Evolutionary conservation across 2,113 vertebrate species (phyloP).

Genomic region (Microcebus ravelobensis): DNA sequence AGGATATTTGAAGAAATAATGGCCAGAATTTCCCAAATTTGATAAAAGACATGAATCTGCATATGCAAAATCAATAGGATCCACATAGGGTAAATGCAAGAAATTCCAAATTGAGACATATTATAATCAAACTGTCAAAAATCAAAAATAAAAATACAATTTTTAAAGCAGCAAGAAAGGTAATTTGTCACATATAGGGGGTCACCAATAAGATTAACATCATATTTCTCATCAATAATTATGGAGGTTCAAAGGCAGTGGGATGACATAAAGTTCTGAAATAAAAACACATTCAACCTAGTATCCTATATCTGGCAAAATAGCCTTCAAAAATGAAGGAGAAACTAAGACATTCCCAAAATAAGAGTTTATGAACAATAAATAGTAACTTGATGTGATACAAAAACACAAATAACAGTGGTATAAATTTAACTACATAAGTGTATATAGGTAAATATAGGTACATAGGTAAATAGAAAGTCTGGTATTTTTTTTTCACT

Average conservation of each 20-base stretch:
- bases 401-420: background rate
- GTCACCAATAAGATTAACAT: background rate
- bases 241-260: background rate
- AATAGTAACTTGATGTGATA: background rate
- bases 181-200: background rate
- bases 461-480: background rate
- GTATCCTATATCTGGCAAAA: background rate
- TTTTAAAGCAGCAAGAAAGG: background rate
- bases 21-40: background rate
- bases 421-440: background rate
- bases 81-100: background rate
- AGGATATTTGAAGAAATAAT: background rate
- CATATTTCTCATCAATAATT: background rate
- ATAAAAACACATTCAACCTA: background rate
- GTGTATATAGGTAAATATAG: background rate
- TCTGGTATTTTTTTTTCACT: background rate
- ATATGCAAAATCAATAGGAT: background rate
- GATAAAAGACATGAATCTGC: background rate
- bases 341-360: background rate
- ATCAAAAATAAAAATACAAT: background rate
- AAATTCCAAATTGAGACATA: background rate
- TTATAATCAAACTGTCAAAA: background rate
- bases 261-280: background rate
- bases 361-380: background rate
- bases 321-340: background rate